Conservation (phyloP, 2,888 invertebrate genomes). For the Cerastoderma edule region DNA sequence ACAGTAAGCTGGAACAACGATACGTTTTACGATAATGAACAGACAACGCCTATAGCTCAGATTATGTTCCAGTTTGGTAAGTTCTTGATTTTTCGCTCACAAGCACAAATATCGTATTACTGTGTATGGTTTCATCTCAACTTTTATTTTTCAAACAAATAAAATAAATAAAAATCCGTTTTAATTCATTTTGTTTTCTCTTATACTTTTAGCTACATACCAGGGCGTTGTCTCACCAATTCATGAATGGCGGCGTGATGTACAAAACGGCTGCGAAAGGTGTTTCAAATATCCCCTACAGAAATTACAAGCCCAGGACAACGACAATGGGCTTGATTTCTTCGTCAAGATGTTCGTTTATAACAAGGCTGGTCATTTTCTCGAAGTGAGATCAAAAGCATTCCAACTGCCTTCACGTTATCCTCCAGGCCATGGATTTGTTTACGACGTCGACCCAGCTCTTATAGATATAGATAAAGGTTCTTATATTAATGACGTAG, state of each 20-base stretch:
- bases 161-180: no score
- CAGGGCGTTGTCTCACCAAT: neutral
- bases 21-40: conserved; percentile 56
- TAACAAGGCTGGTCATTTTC: conserved; percentile 48
- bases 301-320: conserved; percentile 33
- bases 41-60: conserved; percentile 37
- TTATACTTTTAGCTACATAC: neutral
- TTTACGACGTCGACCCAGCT: conserved; percentile 43
- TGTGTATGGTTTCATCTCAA: neutral
- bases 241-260: conserved; percentile 22
- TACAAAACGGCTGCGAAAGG: neutral
- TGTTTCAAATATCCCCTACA: conserved; percentile 30
- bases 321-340: conserved; percentile 27
- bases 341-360: conserved; percentile 34
- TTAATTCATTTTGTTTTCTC: neutral
- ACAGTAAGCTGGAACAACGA: conserved; percentile 45
- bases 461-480: no score
- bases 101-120: no score
- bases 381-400: conserved; percentile 21
- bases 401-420: conserved; percentile 48
- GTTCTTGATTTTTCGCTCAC: neutral
- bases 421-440: conserved; percentile 49
- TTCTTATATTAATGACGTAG: neutral
- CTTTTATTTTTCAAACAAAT: neutral
- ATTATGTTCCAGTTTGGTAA: conserved; percentile 53